Percentiles rank a stretch among this genome's conserved stretches.
phyloP scores from a whole-genome alignment of 2,113 vertebrate species.

The Casuarius casuarius region DNA sequence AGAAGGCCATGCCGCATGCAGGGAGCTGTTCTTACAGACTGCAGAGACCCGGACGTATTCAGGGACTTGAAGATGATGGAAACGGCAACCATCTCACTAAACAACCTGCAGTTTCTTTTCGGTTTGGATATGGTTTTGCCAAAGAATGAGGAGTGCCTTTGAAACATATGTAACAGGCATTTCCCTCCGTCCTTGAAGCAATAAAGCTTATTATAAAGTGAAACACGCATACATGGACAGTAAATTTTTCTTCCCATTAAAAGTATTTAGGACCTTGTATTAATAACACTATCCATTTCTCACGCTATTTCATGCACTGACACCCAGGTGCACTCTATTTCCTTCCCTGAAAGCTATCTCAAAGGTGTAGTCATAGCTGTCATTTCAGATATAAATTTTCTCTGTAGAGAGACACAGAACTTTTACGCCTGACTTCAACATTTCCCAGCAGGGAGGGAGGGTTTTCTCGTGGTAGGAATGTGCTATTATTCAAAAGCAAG shows the following conservation, averaged over 20 bases:
- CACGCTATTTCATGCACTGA: conserved; percentile 38
- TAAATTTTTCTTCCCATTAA: conserved; percentile 52
- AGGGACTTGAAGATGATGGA: neutral
- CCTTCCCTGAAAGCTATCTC: conserved; percentile 54
- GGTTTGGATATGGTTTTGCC: neutral
- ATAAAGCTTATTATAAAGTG: conserved; percentile 39
- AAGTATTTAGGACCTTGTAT: conserved; percentile 50
- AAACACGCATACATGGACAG: neutral
- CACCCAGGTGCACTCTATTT: conserved; percentile 61
- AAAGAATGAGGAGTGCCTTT: conserved; percentile 9
- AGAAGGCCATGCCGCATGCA: neutral
- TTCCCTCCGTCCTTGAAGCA: neutral
- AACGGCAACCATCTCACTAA: neutral
- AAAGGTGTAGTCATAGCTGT: conserved; percentile 60
- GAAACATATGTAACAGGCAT: neutral
- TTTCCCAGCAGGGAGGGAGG: conserved; percentile 40
- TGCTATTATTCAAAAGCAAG: neutral
- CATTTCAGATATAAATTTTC: conserved; percentile 41
- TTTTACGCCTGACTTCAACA: neutral
- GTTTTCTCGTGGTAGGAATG: neutral
- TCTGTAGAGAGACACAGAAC: conserved; percentile 9
- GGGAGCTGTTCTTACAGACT: neutral
- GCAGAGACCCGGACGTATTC: neutral
- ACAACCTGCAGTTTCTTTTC: conserved; percentile 5
- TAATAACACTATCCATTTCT: conserved; percentile 44